Conservation (phyloP, 2,888 invertebrate species). For the Drosophila glabriapex region DNA sequence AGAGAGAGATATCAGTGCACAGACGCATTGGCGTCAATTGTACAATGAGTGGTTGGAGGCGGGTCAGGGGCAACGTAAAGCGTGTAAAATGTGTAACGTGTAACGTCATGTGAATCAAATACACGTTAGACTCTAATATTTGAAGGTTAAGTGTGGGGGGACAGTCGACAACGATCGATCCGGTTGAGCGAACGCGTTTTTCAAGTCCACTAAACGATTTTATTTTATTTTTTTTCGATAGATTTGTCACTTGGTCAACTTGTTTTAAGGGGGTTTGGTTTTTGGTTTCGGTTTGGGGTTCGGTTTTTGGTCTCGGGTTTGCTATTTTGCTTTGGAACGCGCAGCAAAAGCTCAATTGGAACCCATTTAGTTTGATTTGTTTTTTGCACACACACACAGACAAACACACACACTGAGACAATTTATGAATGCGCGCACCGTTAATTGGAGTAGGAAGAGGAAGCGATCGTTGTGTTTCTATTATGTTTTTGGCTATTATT, state of each 20-base stretch:
- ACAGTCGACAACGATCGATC: conserved; percentile 23
- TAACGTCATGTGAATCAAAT: conserved; percentile 38
- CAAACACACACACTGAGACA: conserved; percentile 7
- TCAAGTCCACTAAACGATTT: conserved; percentile 68
- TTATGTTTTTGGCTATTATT: conserved; percentile 38
- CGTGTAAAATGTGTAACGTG: conserved; percentile 25
- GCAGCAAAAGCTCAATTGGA: conserved; percentile 51
- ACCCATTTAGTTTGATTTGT: conserved; percentile 50
- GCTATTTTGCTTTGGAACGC: conserved; percentile 26
- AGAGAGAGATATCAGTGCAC: conserved; percentile 12
- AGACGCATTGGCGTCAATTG: conserved; percentile 45
- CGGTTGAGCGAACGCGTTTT: conserved; percentile 77
- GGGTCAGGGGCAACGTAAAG: conserved; percentile 16
- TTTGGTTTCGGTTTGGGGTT: conserved; percentile 9
- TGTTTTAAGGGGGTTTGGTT: conserved; percentile 26
- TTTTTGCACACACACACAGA: conserved; percentile 13
- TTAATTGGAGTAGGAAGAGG: conserved; percentile 66
- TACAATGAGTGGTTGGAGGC: neutral
- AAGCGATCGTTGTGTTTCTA: conserved; percentile 47
- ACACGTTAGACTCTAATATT: conserved; percentile 29
- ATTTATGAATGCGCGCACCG: conserved; percentile 46
- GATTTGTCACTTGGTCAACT: conserved; percentile 61
- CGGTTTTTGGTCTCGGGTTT: conserved; percentile 12
- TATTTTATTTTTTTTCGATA: conserved; percentile 6
- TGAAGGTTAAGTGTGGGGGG: conserved; percentile 67